Evolutionary conservation across 2,113 vertebrate species (phyloP).

Genomic region (Athene cunicularia): DNA sequence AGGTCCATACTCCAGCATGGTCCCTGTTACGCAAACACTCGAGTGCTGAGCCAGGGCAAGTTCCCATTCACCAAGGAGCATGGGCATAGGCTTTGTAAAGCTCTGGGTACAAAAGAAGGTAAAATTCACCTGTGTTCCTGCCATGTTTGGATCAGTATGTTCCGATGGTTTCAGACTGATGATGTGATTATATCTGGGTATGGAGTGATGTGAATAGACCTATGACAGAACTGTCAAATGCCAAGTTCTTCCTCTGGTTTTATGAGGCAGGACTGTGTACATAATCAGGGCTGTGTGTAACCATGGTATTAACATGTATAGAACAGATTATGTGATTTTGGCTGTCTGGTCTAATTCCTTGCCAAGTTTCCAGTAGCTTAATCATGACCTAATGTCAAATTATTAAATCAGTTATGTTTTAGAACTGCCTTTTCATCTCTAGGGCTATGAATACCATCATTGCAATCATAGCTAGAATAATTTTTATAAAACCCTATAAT

Average conservation of each 20-base stretch:
- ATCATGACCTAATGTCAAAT: constrained; percentile 41
- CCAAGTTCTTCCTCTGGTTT: neutral
- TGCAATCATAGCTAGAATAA: neutral
- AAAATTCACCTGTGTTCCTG: neutral
- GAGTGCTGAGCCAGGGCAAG: neutral
- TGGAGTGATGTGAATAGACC: neutral
- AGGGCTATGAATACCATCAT: neutral
- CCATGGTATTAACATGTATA: neutral
- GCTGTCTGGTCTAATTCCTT: neutral
- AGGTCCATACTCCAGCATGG: neutral
- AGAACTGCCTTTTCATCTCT: neutral
- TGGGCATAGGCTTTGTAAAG: neutral
- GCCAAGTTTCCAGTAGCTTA: constrained; percentile 40
- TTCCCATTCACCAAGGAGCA: neutral
- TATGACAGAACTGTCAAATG: neutral
- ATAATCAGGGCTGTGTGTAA: neutral
- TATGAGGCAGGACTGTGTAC: neutral
- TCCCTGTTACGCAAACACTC: fast-evolving
- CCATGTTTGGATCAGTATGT: neutral
- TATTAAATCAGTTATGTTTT: neutral
- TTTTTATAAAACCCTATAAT: neutral
- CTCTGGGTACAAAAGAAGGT: neutral
- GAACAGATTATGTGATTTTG: neutral
- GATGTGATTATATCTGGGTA: neutral
- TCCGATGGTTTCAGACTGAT: neutral